A percentile compares a stretch with the other conserved stretches of the same genome.
phyloP scores from a whole-genome alignment of 2,888 invertebrate genomes.

The Lutraria lutraria region DNA sequence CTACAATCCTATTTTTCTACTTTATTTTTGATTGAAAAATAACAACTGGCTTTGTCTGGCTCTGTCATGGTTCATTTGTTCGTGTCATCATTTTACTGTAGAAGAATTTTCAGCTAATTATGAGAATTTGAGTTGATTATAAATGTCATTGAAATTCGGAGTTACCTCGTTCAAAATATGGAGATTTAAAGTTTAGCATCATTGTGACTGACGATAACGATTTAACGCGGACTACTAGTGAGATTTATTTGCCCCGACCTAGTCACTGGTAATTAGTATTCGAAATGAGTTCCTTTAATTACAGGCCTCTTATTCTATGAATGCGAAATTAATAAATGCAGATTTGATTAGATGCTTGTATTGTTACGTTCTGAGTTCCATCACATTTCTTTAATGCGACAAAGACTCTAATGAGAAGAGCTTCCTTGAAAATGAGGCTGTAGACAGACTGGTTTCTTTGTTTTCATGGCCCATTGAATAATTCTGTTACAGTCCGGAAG shows the following conservation, averaged over 20 bases:
- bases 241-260: slow-evolving; percentile 27
- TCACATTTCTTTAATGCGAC: slow-evolving; percentile 38
- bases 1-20: neutral
- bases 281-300: slow-evolving; percentile 48
- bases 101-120: slow-evolving; percentile 24
- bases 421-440: slow-evolving; percentile 30
- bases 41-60: neutral
- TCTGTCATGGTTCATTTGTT: slow-evolving; percentile 3
- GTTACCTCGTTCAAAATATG: neutral
- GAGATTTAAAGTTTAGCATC: slow-evolving; percentile 16
- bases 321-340: slow-evolving; percentile 65
- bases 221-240: slow-evolving; percentile 10
- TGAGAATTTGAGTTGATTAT: slow-evolving; percentile 24
- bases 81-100: slow-evolving; percentile 4
- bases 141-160: slow-evolving; percentile 36
- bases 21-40: neutral
- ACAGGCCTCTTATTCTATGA: slow-evolving; percentile 47
- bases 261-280: slow-evolving; percentile 22
- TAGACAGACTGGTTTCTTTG: slow-evolving; percentile 53
- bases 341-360: slow-evolving; percentile 56
- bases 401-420: slow-evolving; percentile 53
- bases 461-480: slow-evolving; percentile 61
- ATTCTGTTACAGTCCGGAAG: slow-evolving; percentile 59
- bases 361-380: slow-evolving; percentile 52
- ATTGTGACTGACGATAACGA: slow-evolving; percentile 26